Evolutionary conservation across 2,113 vertebrate species (phyloP).

Genomic region (Engraulis encrasicolus): DNA sequence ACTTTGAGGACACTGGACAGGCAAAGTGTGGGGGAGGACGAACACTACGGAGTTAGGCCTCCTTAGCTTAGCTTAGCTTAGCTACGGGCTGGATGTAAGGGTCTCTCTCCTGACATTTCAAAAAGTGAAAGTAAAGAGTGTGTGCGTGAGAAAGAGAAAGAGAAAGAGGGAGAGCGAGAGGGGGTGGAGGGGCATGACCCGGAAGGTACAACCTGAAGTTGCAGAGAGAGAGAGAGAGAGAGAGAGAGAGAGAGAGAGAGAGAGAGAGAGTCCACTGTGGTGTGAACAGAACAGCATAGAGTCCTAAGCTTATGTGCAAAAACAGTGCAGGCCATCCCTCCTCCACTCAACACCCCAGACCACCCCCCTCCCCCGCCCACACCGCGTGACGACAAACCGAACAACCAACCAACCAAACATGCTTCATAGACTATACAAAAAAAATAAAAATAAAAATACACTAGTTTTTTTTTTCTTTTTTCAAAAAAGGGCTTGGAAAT

Average conservation of each 20-base stretch:
- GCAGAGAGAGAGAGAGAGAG: slow-evolving; percentile 61
- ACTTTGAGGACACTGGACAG: slow-evolving; percentile 50
- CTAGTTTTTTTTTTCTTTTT: too few relatives aligned
- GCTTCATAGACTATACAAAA: slow-evolving; percentile 51
- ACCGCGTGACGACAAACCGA: background rate
- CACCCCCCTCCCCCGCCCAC: background rate
- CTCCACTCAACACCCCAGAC: too few relatives aligned
- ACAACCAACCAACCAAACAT: slow-evolving; percentile 50
- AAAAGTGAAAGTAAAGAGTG: too few relatives aligned
- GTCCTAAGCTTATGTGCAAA: slow-evolving; percentile 69
- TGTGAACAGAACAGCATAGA: slow-evolving; percentile 65
- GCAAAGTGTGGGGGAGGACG: slow-evolving; percentile 60
- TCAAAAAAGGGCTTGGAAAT: slow-evolving; percentile 25
- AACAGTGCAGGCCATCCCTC: slow-evolving; percentile 71
- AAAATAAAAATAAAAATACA: slow-evolving; percentile 33
- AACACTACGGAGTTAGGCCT: slow-evolving; percentile 41
- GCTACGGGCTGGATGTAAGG: slow-evolving; percentile 39
- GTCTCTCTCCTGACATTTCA: slow-evolving; percentile 1
- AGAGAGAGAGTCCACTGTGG: slow-evolving; percentile 59
- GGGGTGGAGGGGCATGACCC: slow-evolving; percentile 3
- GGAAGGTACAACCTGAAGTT: slow-evolving; percentile 69
- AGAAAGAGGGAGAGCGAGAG: background rate
- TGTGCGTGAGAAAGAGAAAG: slow-evolving; percentile 21
- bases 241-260: slow-evolving; percentile 58
- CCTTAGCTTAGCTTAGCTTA: slow-evolving; percentile 45